Conservation (phyloP, 2,888 invertebrate genomes). For the Lepidocyrtinus sp. region DNA sequence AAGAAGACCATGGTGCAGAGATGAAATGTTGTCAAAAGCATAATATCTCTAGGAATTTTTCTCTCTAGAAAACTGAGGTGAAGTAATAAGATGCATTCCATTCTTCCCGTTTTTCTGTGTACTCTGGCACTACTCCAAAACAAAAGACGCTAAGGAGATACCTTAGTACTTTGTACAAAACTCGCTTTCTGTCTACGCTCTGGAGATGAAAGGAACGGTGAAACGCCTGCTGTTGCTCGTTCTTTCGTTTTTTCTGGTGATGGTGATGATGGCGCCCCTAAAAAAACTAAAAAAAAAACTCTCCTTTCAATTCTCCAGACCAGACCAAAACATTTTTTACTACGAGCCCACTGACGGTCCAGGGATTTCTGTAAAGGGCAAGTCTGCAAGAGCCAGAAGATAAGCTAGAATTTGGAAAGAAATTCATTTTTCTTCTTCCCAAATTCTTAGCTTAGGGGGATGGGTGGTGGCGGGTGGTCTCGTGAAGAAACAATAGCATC, state of each 20-base stretch:
- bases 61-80: too few relatives aligned
- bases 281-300: not conserved
- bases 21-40: too few relatives aligned
- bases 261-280: not conserved
- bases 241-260: not conserved
- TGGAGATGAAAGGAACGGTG: not conserved
- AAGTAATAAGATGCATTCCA: conserved; percentile 13
- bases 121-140: not conserved
- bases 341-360: not conserved
- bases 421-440: not conserved
- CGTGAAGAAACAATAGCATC: not conserved
- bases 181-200: not conserved
- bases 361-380: not conserved
- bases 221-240: not conserved
- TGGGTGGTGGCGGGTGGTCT: conserved; percentile 2
- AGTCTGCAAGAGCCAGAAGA: not conserved
- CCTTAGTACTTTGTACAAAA: not conserved
- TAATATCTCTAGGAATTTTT: too few relatives aligned
- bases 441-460: not conserved
- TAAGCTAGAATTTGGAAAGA: not conserved
- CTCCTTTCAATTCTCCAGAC: not conserved
- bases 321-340: not conserved
- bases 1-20: too few relatives aligned
- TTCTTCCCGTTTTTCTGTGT: not conserved
- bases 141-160: not conserved